Evolutionary conservation across 2,888 invertebrate species (phyloP), one percentile per base, ranked within the genome.

Genomic region (Dryococelus australis): DNA sequence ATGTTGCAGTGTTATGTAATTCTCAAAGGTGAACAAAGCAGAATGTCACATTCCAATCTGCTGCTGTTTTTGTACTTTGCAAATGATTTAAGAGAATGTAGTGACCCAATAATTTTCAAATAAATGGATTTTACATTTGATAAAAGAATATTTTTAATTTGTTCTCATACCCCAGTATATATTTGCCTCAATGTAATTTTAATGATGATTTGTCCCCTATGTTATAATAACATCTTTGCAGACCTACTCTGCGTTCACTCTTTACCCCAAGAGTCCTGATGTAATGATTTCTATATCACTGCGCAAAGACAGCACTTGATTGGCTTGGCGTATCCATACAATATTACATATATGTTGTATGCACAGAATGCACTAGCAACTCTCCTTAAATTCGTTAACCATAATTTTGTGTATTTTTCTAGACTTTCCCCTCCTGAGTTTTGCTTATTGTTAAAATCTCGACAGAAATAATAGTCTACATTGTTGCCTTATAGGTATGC

Each of bases 41-140:
- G 65, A 65, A 65, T 65, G 65, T 65, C 65, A 65, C 65, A 65
- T 65, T 65, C 65, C 65, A 65, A 65, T 65, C 65, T 65, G 65
- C 65, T 65, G 65, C 65, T 65, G 65, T 65, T 65, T 65, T 65
- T 65, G 65, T 65, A 65, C 65, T 65, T 65, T 65, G 65, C 65
- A 65, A 65, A 65, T 65, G 65, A n/a, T 65, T 65, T 65, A 20
- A 51, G n/a, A 65, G n/a, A 65, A 24, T 65, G 65, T 65, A 65
- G 65, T 65, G 65, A 65, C 65, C 65, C 65, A 65, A 65, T 65
- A 16, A 16, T 65, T 65, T 65, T 65, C 16, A 35, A 65, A 65
- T 65, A 65, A 65, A 65, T 65, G 65, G 65, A 65, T 65, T 65
- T 65, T 20, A 65, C 20, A 65, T 65, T 65, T 65, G 20, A 65